Evolutionary conservation across 1,140 invertebrate genomes (phyloP).

Genomic region (Zaprionus africanus): DNA sequence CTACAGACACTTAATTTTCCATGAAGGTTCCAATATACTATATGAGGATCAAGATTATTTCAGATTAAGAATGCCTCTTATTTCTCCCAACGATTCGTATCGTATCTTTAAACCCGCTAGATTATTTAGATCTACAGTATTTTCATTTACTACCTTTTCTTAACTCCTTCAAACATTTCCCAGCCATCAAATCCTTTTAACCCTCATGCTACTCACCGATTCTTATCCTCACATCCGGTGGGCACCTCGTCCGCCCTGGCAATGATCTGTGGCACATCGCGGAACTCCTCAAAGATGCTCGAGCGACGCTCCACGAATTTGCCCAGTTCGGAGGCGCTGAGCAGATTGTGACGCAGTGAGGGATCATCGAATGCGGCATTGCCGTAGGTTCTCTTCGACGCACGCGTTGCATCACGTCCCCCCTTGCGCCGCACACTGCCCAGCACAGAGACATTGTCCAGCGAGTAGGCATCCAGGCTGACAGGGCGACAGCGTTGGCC

Average conservation of each 20-base stretch:
- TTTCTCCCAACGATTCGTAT: too few species aligned
- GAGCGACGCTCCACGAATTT: constrained; percentile 90
- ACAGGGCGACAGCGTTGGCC: constrained; percentile 94
- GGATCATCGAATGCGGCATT: constrained; percentile 97
- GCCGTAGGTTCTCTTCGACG: constrained; percentile 95
- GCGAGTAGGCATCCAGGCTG: constrained; percentile 93
- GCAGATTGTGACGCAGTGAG: constrained; percentile 73
- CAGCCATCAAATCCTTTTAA: too few species aligned
- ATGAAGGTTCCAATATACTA: too few species aligned
- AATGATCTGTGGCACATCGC: constrained; percentile 90
- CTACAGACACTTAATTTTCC: too few species aligned
- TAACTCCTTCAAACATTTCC: too few species aligned
- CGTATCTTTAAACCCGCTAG: too few species aligned
- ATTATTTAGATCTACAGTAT: too few species aligned
- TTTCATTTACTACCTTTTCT: too few species aligned
- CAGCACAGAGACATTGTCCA: constrained; percentile 94
- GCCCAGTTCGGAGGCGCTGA: constrained; percentile 86
- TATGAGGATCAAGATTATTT: too few species aligned
- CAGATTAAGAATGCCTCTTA: too few species aligned
- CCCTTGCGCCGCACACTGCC: constrained; percentile 90
- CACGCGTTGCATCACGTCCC: constrained; percentile 86
- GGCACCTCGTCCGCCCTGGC: constrained; percentile 93
- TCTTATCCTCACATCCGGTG: constrained; percentile 94
- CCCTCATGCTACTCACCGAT: constrained; percentile 84
- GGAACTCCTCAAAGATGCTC: constrained; percentile 91